Evolutionary conservation across 2,113 vertebrate species (phyloP), one percentile per base, ranked within the genome.

Genomic region (Glaucomys volans): DNA sequence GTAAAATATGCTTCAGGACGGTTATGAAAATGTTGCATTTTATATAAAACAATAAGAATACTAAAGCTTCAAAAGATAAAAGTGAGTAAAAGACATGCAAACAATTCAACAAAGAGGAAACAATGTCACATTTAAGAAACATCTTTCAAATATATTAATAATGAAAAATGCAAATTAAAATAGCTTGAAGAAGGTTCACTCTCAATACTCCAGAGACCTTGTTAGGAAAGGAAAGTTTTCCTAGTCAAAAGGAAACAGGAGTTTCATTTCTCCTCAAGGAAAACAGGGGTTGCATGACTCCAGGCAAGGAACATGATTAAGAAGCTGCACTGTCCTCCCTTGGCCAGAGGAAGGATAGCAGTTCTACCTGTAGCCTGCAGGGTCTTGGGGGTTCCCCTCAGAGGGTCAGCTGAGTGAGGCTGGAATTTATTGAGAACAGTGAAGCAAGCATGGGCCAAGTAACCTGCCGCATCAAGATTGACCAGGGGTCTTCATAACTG

Each of bases 91-190:
- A 74, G 22, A 57, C 30, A 22, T 30, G 80, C 22, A 76, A 87
- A 54, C 50, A 91, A 77, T 42, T 40, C 32, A 50, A n/a, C 57
- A 24, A 86, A 85, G 14, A 87, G 22, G 26, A 86, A 89, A 66
- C 22, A 32, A 11, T 69, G 12, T 24, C 20, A 81, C 1, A 72
- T 66, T 88, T 57, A 80, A 74, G n/a, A 90, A 11, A 8, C 32
- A 5, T 47, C 8, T 76, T 67, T 91, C 32, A 86, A 91, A 76
- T 90, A 62, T 52, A 80, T 87, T 80, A 94, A 87, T 72, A 74
- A 94, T 82, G 24, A 87, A 47, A 94, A 81, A 76, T 81, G n/a
- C 40, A 86, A 28, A 74, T 95, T 77, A 77, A 82, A 77, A 66
- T 71, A 11, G 5, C 22, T 93, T n/a, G 26, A 10, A 90, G 82